Conservation (phyloP, 2,797 vertebrate species). For the Columba guinea region DNA sequence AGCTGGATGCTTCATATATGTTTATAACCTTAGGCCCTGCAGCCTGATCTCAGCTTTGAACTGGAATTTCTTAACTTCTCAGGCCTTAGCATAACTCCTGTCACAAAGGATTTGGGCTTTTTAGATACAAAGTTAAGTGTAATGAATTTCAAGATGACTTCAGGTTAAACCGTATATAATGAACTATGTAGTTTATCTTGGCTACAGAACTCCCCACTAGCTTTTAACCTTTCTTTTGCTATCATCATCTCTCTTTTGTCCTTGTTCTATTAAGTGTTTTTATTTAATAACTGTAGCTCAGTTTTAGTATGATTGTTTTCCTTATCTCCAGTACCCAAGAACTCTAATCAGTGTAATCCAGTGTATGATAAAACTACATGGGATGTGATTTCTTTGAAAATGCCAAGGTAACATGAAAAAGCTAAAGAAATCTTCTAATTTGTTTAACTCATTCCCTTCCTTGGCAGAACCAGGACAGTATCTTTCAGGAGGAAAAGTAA, state of each 20-base stretch:
- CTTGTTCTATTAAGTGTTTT: neutral
- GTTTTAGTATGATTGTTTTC: conserved; percentile 17
- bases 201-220: neutral
- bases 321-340: conserved; percentile 20
- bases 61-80: neutral
- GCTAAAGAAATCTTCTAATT: neutral
- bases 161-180: neutral
- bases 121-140: neutral
- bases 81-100: neutral
- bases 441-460: neutral
- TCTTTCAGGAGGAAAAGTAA: neutral
- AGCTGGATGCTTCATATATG: neutral
- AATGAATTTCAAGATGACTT: neutral
- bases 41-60: neutral
- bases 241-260: neutral
- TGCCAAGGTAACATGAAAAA: neutral
- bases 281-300: conserved; percentile 29
- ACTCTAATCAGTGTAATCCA: conserved; percentile 23
- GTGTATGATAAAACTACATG: neutral
- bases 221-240: neutral
- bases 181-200: neutral
- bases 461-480: neutral
- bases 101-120: neutral
- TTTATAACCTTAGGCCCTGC: neutral
- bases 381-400: neutral